phyloP scores from a whole-genome alignment of 1,140 invertebrate species.

The Brachionus asplanchnoidis region DNA sequence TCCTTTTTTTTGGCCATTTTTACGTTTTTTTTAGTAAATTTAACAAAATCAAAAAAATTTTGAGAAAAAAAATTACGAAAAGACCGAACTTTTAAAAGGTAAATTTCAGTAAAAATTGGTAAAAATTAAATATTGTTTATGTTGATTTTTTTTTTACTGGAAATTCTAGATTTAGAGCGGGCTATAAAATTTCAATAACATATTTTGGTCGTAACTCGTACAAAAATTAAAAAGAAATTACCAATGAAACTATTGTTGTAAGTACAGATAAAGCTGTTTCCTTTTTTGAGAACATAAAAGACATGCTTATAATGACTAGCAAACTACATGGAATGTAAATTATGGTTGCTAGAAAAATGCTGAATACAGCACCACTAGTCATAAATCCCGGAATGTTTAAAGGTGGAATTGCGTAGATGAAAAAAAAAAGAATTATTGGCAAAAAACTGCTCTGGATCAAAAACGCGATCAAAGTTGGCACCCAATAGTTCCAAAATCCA shows the following conservation, averaged over 20 bases:
- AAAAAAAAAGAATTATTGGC: background rate
- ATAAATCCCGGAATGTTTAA: conserved; percentile 7
- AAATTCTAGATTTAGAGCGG: no score
- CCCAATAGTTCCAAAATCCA: conserved; percentile 18
- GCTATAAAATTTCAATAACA: no score
- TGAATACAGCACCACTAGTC: conserved; percentile 5
- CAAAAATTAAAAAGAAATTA: background rate
- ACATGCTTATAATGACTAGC: background rate
- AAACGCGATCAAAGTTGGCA: background rate
- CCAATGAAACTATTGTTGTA: background rate
- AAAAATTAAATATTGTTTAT: no score
- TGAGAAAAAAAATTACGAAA: no score
- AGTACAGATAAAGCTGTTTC: conserved; percentile 8
- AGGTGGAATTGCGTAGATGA: conserved; percentile 30
- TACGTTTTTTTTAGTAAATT: no score
- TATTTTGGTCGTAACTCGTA: background rate
- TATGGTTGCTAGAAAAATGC: conserved; percentile 17
- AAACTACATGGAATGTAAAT: conserved; percentile 35
- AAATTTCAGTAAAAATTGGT: no score
- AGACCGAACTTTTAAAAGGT: no score
- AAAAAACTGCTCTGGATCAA: conserved; percentile 1
- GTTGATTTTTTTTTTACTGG: background rate
- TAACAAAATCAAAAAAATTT: no score
- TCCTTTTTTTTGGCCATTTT: no score
- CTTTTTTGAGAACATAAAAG: conserved; percentile 37